Evolutionary conservation across 2,797 vertebrate genomes (phyloP).

Genomic region (Mastacembelus armatus): DNA sequence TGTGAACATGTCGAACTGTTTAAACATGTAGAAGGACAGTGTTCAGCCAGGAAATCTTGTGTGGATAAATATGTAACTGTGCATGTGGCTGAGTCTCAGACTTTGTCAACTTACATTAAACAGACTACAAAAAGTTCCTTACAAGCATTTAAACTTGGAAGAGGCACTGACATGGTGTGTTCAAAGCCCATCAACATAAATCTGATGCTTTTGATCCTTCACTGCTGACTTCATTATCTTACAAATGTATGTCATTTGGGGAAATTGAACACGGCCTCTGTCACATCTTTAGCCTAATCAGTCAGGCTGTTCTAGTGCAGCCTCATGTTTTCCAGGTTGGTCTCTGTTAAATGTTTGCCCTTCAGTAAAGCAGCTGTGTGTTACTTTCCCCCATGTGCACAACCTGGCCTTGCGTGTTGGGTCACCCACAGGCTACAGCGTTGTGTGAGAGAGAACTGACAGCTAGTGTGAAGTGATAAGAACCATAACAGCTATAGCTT

Average conservation of each 20-base stretch:
- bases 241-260: neutral
- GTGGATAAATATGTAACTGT: slow-evolving; percentile 29
- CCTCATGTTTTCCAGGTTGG: slow-evolving; percentile 25
- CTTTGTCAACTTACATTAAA: slow-evolving; percentile 30
- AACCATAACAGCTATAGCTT: slow-evolving; percentile 66
- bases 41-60: slow-evolving; percentile 21
- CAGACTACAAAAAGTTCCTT: slow-evolving; percentile 22
- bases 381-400: slow-evolving; percentile 18
- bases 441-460: slow-evolving; percentile 56
- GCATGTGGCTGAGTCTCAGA: slow-evolving; percentile 18
- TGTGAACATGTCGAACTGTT: neutral
- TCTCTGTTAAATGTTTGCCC: slow-evolving; percentile 8
- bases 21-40: slow-evolving; percentile 5
- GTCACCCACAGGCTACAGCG: slow-evolving; percentile 48
- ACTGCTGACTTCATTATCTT: neutral
- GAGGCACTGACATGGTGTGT: slow-evolving; percentile 1
- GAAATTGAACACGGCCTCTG: neutral
- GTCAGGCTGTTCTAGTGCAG: neutral
- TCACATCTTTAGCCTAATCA: neutral
- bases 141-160: slow-evolving; percentile 10
- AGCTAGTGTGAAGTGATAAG: slow-evolving; percentile 74
- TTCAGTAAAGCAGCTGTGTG: slow-evolving; percentile 19
- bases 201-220: slow-evolving; percentile 5
- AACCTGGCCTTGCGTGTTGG: slow-evolving; percentile 36
- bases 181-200: slow-evolving; percentile 8